Conservation (phyloP, 2,797 vertebrate species). For the Spea hammondii region DNA sequence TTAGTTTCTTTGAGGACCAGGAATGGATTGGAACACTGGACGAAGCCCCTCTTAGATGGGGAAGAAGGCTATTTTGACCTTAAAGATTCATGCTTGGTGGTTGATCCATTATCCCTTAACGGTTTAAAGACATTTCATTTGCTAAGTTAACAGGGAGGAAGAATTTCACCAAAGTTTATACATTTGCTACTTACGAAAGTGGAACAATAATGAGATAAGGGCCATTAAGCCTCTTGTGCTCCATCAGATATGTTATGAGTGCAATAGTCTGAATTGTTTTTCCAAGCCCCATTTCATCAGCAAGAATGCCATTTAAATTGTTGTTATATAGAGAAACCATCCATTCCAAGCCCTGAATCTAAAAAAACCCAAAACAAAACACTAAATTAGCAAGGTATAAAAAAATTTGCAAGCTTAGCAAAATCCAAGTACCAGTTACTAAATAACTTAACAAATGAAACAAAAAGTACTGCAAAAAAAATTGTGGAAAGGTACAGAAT, state of each 20-base stretch:
- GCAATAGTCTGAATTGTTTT: constrained; percentile 98
- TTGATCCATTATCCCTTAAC: constrained; percentile 8
- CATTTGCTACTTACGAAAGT: constrained; percentile 83
- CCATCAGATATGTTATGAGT: constrained; percentile 98
- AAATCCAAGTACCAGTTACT: too few relatives aligned
- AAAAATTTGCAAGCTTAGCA: constrained; percentile 39
- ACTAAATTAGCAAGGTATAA: constrained; percentile 30
- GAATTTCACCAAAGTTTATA: not conserved
- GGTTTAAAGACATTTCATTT: not conserved
- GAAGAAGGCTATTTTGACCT: too few relatives aligned
- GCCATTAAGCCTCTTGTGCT: constrained; percentile 92
- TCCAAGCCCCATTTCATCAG: constrained; percentile 97
- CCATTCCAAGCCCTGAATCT: constrained; percentile 96
- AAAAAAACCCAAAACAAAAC: constrained; percentile 56
- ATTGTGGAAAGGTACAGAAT: not conserved
- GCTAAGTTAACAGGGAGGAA: not conserved
- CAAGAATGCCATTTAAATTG: constrained; percentile 95
- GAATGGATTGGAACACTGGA: too few relatives aligned
- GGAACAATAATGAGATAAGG: constrained; percentile 97
- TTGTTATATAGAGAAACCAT: constrained; percentile 98
- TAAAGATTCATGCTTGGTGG: not conserved
- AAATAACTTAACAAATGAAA: not conserved
- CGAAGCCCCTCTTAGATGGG: too few relatives aligned
- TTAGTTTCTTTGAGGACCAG: too few relatives aligned
- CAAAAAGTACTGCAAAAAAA: not conserved